Percentiles rank a stretch among this genome's conserved stretches.
These are phyloP conservation scores for Linurgus olivaceus DNA, from an alignment of 2,797 vertebrate species.

Conservation along the genomic window DNA sequence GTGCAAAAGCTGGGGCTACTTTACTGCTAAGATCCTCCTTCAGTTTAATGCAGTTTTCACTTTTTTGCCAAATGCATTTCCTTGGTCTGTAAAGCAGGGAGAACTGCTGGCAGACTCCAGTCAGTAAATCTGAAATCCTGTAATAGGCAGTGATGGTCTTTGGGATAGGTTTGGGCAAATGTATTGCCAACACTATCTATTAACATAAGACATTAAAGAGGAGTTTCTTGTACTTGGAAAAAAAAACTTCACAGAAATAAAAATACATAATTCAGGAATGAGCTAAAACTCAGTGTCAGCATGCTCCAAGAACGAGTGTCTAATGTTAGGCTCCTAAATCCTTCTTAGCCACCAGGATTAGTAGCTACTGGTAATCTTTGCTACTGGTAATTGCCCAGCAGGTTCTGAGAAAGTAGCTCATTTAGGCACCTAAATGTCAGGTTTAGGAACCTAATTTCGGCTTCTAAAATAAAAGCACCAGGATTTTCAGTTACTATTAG, in stretches of 20 bases:
- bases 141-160: background rate
- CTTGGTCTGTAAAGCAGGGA: background rate
- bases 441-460: background rate
- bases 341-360: conserved; percentile 14
- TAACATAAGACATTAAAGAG: background rate
- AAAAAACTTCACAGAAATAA: background rate
- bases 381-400: background rate
- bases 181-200: background rate
- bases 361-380: conserved; percentile 15
- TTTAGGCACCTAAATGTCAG: background rate
- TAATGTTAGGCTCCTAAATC: conserved; percentile 28
- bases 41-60: background rate
- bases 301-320: background rate
- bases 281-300: background rate
- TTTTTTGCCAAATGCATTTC: background rate
- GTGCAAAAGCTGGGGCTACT: background rate
- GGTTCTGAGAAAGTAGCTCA: background rate
- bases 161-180: background rate
- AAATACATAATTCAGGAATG: background rate
- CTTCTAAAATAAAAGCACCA: background rate
- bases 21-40: background rate
- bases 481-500: background rate
- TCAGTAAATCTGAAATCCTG: background rate
- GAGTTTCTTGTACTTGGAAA: background rate
- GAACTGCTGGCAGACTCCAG: background rate